Base-by-base conservation (phyloP, 2,888 invertebrate species). In the Ischnura elegans region DNA sequence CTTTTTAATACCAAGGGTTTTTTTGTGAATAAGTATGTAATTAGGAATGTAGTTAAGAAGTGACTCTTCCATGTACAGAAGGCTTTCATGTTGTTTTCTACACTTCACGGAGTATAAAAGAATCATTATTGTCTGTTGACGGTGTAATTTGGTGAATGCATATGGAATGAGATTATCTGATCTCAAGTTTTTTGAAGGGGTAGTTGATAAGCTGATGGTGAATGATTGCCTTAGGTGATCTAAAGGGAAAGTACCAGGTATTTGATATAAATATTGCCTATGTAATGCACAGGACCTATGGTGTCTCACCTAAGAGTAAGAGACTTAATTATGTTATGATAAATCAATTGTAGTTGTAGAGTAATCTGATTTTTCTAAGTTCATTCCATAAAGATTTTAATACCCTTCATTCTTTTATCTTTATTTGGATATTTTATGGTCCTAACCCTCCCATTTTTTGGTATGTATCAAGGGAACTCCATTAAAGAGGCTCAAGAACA, bases 301-400 rank as follows among this genome's bases (percentile, higher is more conserved):
- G 29, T 8, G 29, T 76, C 29, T 76, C 2, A 16, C 36, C 36
- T 36, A 76, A 36, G 29, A 13, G 29, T 76, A 76, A 76, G 76
- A 76, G 76, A 36, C 36, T 36, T 76, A 76, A 36, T 76, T 5
- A 76, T 36, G 29, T 76, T 8, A 76, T 76, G 36, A 29, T 76
- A 25, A 76, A 76, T 36, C 13, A 36, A 6, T 76, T 29, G 36
- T 36, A 76, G 36, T 76, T 76, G 76, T 76, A 61, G 16, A 36
- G 10, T 13, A 36, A 76, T 36, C 25, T 4, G 76, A 36, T 76
- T 36, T 76, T 29, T 76, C 36, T 36, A 36, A 76, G 36, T 76
- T 76, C 76, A 76, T 76, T 76, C 76, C 76, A 76, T 76, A 36
- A 76, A 76, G 61, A 76, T 76, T 76, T 76, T 76, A 36, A 76